Percentiles rank a stretch among this genome's conserved stretches.
phyloP scores from a whole-genome alignment of 2,888 invertebrate species.

The Chymomyza fuscimana region DNA sequence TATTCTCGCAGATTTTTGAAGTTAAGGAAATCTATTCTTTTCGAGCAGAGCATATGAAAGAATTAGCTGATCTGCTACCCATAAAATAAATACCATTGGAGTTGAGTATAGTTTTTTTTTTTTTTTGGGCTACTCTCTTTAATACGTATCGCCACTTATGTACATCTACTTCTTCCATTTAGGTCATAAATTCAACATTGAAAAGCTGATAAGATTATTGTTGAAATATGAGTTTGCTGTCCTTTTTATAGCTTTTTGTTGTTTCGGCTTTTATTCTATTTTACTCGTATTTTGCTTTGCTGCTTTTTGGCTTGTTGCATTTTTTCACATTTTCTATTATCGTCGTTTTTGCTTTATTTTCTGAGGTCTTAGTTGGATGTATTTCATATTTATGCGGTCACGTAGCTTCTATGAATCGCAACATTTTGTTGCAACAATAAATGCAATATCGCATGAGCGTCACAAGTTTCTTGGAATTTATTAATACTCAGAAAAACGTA shows the following conservation, averaged over 20 bases:
- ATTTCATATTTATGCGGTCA: constrained; percentile 44
- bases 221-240: constrained; percentile 56
- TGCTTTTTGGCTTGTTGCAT: constrained; percentile 24
- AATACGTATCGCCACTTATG: background rate
- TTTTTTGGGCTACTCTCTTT: background rate
- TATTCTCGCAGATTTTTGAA: too few species aligned
- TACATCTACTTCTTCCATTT: constrained; percentile 26
- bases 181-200: constrained; percentile 60
- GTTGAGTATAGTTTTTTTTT: background rate
- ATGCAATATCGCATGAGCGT: background rate
- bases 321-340: constrained; percentile 13
- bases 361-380: background rate
- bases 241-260: background rate
- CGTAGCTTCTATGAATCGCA: constrained; percentile 44
- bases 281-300: background rate
- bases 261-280: constrained; percentile 7
- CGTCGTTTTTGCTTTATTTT: background rate
- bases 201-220: constrained; percentile 65
- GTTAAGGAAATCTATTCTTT: too few species aligned
- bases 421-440: background rate
- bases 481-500: background rate
- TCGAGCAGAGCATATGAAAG: too few species aligned
- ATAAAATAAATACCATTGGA: too few species aligned
- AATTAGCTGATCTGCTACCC: too few species aligned
- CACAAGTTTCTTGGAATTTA: background rate